Evolutionary conservation across 2,797 vertebrate species (phyloP), one percentile per base, ranked within the genome.

Genomic region (Amblyopsis hoosieri): DNA sequence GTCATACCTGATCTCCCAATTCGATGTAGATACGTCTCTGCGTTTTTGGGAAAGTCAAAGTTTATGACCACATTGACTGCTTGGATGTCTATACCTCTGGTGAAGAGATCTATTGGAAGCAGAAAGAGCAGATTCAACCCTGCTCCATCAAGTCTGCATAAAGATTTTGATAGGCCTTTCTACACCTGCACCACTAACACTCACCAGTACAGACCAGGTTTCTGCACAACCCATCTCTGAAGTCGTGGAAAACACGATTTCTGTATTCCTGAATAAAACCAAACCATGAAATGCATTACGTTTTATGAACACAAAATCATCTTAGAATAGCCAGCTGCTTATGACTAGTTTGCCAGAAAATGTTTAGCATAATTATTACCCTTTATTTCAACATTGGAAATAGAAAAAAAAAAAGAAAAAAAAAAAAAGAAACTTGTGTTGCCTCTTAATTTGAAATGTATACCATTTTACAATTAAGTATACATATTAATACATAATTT

Each of bases 21-120:
- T 48, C 93, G 93, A 79, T 94, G 93, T 47, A 94, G 90, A 80
- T 94, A 94, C 1, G 93, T 94, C 79, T 94, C 93, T 0, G 93
- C 93, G 4, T 93, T 94, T 84, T 89, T 94, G 31, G 93, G 93
- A 76, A 94, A 94, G 81, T 94, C 93, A 14, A 94, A 94, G 85
- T 94, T 94, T 80, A 94, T 94, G 73, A 94, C 93, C 0, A 94
- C 93, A 19, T 94, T 94, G 74, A 94, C 93, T 0, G 93, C 93
- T 85, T 94, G 93, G 83, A 94, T 94, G 76, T 94, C 93, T 60
- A 94, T 94, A 69, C 93, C 93, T 90, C 93, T 88, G 73, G 93
- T 94, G 87, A 94, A 94, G 17, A 94, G 90, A 88, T 94, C 93
- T 94, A 45, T 33, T 0, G 14, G 7, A 11, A 67, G 45, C 15